A percentile compares a stretch with the other conserved stretches of the same genome.
phyloP scores from a whole-genome alignment of 2,888 invertebrate species.

The Lasioglossum calceatum region DNA sequence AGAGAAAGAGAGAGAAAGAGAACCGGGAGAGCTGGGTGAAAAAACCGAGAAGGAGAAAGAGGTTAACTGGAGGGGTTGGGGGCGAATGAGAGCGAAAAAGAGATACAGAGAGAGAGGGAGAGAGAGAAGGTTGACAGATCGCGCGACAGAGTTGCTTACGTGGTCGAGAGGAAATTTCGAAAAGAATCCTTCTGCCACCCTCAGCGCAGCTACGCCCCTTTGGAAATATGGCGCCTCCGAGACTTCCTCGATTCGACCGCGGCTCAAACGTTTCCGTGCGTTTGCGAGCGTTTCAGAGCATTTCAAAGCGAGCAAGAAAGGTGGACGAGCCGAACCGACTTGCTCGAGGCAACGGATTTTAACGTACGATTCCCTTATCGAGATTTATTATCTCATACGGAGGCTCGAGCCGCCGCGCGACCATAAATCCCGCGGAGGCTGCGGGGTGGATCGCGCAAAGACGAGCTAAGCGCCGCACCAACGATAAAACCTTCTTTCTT shows the following conservation, averaged over 20 bases:
- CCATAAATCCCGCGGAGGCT: constrained; percentile 28
- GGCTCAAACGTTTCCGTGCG: constrained; percentile 9
- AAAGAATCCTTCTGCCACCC: constrained; percentile 66
- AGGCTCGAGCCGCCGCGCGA: not conserved
- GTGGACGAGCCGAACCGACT: not conserved
- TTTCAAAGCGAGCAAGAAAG: not conserved
- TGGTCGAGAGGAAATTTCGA: constrained; percentile 75
- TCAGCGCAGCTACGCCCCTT: constrained; percentile 56
- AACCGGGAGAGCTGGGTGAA: constrained; percentile 15
- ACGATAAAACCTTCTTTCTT: not conserved
- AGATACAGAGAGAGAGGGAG: not conserved
- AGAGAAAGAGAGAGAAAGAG: constrained; percentile 48
- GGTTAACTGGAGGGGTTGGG: constrained; percentile 70
- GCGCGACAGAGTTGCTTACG: constrained; percentile 77
- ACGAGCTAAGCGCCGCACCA: not conserved
- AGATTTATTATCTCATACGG: constrained; percentile 30
- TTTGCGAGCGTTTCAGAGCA: not conserved
- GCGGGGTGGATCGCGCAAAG: not conserved
- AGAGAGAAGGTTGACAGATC: constrained; percentile 78
- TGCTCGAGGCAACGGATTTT: constrained; percentile 13
- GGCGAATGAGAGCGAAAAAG: not conserved
- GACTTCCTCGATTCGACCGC: constrained; percentile 36
- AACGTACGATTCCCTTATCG: constrained; percentile 27
- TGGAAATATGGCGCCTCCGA: constrained; percentile 63
- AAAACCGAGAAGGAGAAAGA: constrained; percentile 40